phyloP scores from a whole-genome alignment of 2,888 invertebrate species.

The Synanthedon formicaeformis region DNA sequence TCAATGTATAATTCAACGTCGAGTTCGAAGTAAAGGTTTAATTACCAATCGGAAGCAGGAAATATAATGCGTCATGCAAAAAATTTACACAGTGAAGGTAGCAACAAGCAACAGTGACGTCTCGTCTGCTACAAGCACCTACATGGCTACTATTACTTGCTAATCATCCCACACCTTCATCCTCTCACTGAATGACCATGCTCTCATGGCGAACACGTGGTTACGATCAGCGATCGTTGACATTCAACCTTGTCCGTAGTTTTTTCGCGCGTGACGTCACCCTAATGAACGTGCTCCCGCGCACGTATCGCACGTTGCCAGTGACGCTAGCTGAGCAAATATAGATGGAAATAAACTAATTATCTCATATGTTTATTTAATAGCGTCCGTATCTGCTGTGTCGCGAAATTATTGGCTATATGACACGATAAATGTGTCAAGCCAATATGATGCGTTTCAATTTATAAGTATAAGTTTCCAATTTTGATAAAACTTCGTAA shows the following conservation, averaged over 20 bases:
- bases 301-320: conserved; percentile 42
- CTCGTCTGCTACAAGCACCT: background rate
- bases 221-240: conserved; percentile 24
- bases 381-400: background rate
- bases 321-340: conserved; percentile 26
- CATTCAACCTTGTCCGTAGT: conserved; percentile 56
- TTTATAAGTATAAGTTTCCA: no score
- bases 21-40: no score
- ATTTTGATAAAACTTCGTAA: no score
- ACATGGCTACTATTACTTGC: background rate
- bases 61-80: no score
- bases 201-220: background rate
- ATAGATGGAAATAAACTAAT: background rate
- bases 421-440: no score
- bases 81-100: no score
- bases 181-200: background rate
- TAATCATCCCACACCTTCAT: background rate
- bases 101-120: no score
- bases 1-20: no score
- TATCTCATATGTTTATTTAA: background rate
- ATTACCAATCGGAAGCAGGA: no score
- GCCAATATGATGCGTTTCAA: no score
- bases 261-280: conserved; percentile 40
- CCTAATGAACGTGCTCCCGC: conserved; percentile 35
- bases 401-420: background rate